Base-by-base conservation (phyloP, 2,113 vertebrate genomes). In the Perognathus longimembris region DNA sequence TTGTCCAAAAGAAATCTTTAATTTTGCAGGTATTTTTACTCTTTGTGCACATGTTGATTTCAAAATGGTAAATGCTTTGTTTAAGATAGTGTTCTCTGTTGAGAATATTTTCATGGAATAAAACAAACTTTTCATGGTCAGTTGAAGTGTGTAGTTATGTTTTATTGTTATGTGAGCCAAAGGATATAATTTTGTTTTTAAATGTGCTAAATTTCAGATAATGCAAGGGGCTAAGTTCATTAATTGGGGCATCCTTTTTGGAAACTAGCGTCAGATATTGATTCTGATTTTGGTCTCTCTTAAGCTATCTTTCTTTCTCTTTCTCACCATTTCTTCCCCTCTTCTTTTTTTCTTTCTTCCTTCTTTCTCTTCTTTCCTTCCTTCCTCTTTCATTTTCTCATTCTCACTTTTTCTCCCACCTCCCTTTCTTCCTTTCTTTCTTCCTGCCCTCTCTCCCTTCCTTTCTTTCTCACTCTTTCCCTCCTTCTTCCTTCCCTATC, bases 61-160 rank as follows among this genome's bases (percentile, higher is more conserved):
- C 97, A 96, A 98, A 98, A 98, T 98, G 98, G 95, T 98, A 98
- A 98, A 98, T 98, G 98, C 98, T 98, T 98, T 98, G 98, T 98
- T 98, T 98, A 98, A 97, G 97, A 97, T 97, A 97, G 97, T 98
- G 97, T 98, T 98, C 98, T 98, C 98, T 98, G 98, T 97, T 98
- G 97, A 98, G 98, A 99, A 98, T 98, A 99, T 98, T 99, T 99
- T 98, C 98, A 98, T 98, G 98, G 98, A 99, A 99, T 98, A 98
- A 98, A 98, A 97, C 88, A 96, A 94, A 95, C 97, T 98, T 98
- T 98, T 98, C 98, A 97, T 97, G 97, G 97, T 95, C 97, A 61
- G 66, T 89, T 96, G 94, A 95, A 69, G 38, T 96, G 92, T 95
- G 77, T 66, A 78, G 36, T 94, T 89, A 96, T 97, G 84, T 88